These are phyloP conservation scores for Dryobota labecula DNA, from an alignment of 2,888 invertebrate species.

Conservation along the genomic window DNA sequence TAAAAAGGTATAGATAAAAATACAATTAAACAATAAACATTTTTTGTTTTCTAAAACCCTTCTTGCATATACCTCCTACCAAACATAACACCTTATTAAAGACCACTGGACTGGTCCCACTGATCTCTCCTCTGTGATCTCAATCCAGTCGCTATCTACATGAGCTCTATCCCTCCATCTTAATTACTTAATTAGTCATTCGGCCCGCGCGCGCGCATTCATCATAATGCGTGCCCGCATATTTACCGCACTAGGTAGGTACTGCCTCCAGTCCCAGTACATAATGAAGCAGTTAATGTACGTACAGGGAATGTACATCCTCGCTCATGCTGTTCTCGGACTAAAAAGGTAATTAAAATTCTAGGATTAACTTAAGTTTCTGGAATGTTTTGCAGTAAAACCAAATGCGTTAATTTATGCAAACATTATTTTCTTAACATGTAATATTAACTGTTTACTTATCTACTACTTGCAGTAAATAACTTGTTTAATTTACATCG, in stretches of 20 bases:
- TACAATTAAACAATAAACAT: no score
- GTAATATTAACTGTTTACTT: background rate
- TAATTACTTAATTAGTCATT: conserved; percentile 77
- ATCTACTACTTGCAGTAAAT: background rate
- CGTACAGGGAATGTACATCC: background rate
- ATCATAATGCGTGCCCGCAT: conserved; percentile 57
- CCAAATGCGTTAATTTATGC: background rate
- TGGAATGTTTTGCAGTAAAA: conserved; percentile 18
- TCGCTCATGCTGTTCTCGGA: background rate
- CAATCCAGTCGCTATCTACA: conserved; percentile 38
- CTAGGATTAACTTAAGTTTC: background rate
- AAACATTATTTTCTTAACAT: background rate
- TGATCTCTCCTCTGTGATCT: conserved; percentile 1
- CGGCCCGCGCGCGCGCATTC: conserved; percentile 64
- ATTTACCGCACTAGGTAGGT: conserved; percentile 14
- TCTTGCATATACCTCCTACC: background rate
- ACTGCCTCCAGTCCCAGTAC: conserved; percentile 2
- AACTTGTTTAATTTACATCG: background rate
- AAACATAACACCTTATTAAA: background rate
- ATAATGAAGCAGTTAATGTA: conserved; percentile 25
- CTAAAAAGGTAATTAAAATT: conserved; percentile 41
- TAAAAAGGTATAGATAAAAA: no score
- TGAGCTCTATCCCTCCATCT: conserved; percentile 71
- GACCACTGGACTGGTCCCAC: conserved; percentile 3
- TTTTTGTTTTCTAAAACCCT: background rate